Base-by-base conservation (phyloP, 2,113 vertebrate genomes). In the rabbit (Oryctolagus cuniculus) region DNA sequence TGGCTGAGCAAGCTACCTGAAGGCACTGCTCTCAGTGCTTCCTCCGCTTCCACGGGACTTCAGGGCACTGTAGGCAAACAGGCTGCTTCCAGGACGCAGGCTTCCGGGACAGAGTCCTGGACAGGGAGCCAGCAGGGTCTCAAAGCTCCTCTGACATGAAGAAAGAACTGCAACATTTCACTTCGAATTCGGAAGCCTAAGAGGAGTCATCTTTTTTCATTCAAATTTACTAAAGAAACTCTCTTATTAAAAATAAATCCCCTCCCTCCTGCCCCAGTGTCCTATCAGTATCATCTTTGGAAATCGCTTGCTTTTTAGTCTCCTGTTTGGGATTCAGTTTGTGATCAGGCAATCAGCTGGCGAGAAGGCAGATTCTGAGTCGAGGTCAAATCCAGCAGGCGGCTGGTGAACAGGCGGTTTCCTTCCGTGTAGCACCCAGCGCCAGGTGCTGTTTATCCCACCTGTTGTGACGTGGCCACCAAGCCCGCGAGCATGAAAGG, bases 221-320 rank as follows among this genome's bases (percentile, higher is more conserved):
- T 79, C n/a, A 31, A 78, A 95, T 58, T 94, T 94, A 91, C 51
- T 70, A 97, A 94, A 94, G 85, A 34, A 84, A 61, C 27, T 27
- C 51, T 27, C 29, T n/a, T 51, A 83, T 75, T 86, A n/a, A 58
- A 66, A 83, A 72, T 16, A 86, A 66, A 69, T 77, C 58, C 70
- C n/a, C 19, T 44, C 17, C 44, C 79, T n/a, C 21, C 29, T 13
- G 61, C 69, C 73, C 53, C 0, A 66, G 70, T 55, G 90, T 82
- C 29, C 49, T 67, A 87, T 80, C 88, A 61, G 85, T 83, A 19
- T 61, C n/a, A 38, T 91, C 82, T 96, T 91, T 5, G 10, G 72
- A 89, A 89, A 89, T 21, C 53, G 34, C 70, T 92, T 94, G 89
- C 38, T 87, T 97, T 86, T 82, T 77, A 74, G 21, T 72, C 81